Base-by-base conservation (phyloP, 1,140 invertebrate species). In the Scaptomyza pallida region DNA sequence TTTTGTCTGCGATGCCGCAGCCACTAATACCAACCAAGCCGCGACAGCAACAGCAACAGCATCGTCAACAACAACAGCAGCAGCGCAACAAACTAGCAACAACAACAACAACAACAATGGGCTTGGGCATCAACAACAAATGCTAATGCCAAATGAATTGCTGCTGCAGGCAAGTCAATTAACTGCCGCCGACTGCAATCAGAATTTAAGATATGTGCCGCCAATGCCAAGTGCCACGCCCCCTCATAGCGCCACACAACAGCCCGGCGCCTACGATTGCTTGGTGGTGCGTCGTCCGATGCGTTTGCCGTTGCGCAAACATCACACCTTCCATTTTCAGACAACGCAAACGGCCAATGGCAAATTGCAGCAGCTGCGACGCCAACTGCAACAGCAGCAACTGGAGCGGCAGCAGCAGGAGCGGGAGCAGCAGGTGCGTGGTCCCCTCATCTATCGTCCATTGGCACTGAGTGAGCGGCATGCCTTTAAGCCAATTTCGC, bases 261-360 rank as follows among this genome's bases (percentile, higher is more conserved):
- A 65, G 15, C 72, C 93, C 92, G 90, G 60, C 3, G 43, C 60
- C 35, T 82, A 78, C 56, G 72, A 83, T 47, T 77, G 65, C 21
- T 12, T 89, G 60, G 75, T 71, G 50, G 78, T 64, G 21, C 65
- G 76, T 40, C 79, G 78, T 1, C 89, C 90, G 30, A 76, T 91
- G 41, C 85, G 94, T 86, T 92, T 94, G 72, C 94, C 94, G 0
- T 75, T 95, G 19, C 94, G 94, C 82, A 95, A 95, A 89, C 93
- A 94, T 90, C 94, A 94, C 89, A 94, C 94, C 80, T 94, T 94
- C 78, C 94, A 94, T 78, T 95, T 94, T 63, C 94, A 94, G 91
- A 94, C 93, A 21, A 93, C 80, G 92, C 82, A 91, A 57, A 91
- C 89, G 13, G 82, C 89, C 19, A 83, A 83, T 13, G 77, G 82